Conservation (phyloP, 2,888 invertebrate genomes). For the Trilocha varians region DNA sequence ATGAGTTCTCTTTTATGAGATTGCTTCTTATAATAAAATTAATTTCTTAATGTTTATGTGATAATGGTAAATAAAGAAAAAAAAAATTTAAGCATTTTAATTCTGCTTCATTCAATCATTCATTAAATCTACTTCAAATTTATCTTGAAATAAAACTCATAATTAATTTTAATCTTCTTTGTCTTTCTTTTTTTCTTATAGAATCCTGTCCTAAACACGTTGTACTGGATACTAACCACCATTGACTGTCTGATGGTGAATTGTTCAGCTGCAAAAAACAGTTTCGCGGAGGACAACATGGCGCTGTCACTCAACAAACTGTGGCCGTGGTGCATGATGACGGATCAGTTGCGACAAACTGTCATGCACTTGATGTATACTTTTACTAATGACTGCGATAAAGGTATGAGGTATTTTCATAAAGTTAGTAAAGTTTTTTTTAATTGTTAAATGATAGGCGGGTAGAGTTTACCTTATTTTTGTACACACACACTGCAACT, state of each 20-base stretch:
- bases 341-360: slow-evolving; percentile 65
- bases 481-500: no score
- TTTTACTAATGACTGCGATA: slow-evolving; percentile 75
- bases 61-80: no score
- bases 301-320: slow-evolving; percentile 75
- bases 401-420: no score
- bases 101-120: no score
- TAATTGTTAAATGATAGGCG: background rate
- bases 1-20: no score
- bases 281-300: slow-evolving; percentile 67
- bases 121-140: no score
- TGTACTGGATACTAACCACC: slow-evolving; percentile 71
- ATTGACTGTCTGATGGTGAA: slow-evolving; percentile 75
- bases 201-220: slow-evolving; percentile 71
- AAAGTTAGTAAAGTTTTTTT: background rate
- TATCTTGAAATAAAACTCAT: no score
- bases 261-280: slow-evolving; percentile 67
- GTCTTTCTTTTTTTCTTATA: slow-evolving; percentile 18
- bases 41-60: no score
- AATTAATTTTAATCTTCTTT: no score
- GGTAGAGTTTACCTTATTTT: no score
- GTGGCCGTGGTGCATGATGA: slow-evolving; percentile 79
- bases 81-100: no score
- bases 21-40: no score
- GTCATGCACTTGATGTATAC: slow-evolving; percentile 74